phyloP scores from a whole-genome alignment of 2,888 invertebrate genomes.

The Pteria penguin region DNA sequence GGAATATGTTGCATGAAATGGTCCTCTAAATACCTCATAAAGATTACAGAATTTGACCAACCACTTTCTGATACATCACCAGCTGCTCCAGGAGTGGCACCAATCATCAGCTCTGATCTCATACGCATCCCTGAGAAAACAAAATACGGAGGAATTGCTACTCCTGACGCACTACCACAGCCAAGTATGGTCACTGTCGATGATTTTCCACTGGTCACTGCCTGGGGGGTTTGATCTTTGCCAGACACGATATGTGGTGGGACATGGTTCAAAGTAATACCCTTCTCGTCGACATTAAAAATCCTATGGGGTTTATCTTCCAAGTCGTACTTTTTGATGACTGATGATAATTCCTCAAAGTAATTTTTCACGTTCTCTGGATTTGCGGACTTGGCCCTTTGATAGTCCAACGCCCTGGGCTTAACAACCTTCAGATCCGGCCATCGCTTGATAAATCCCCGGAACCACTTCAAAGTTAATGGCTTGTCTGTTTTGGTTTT shows the following conservation, averaged over 20 bases:
- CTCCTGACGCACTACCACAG: conserved; percentile 23
- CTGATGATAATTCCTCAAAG: conserved; percentile 31
- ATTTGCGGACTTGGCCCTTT: conserved; percentile 29
- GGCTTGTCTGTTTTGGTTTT: no score
- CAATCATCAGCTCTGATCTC: conserved; percentile 26
- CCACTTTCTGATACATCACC: conserved; percentile 28
- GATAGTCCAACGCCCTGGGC: conserved; percentile 28
- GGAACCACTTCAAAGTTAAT: conserved; percentile 27
- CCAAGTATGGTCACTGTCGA: no score
- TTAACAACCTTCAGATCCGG: conserved; percentile 31
- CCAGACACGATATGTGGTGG: conserved; percentile 31
- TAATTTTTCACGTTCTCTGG: conserved; percentile 26
- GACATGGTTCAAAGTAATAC: conserved; percentile 25
- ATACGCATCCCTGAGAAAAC: conserved; percentile 32
- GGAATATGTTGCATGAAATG: no score
- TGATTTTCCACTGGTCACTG: conserved; percentile 37
- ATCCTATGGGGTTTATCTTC: conserved; percentile 36
- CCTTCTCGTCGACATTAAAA: conserved; percentile 46
- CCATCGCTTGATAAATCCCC: conserved; percentile 29
- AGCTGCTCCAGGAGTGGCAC: no score
- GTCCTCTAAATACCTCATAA: no score
- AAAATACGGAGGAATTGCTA: conserved; percentile 30
- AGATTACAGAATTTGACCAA: conserved; percentile 24
- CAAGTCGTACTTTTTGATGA: conserved; percentile 37
- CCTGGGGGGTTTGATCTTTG: conserved; percentile 13